Evolutionary conservation across 2,888 invertebrate genomes (phyloP).

Genomic region (Andrena flavipes): DNA sequence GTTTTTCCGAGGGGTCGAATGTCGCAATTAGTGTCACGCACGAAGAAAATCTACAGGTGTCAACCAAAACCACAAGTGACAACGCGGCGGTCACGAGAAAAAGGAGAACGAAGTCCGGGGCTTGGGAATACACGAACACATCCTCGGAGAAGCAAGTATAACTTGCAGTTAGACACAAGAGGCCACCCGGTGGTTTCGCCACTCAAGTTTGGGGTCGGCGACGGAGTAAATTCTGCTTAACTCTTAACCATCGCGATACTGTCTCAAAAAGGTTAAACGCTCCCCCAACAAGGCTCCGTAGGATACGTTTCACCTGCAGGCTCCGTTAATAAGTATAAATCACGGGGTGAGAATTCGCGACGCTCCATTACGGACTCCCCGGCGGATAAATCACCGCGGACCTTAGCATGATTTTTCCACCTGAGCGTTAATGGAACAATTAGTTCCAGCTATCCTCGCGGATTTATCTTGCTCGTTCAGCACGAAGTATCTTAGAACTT

Average conservation of each 20-base stretch:
- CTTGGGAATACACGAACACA: conserved; percentile 35
- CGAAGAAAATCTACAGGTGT: conserved; percentile 56
- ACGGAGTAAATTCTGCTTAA: conserved; percentile 63
- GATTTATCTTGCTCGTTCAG: neutral
- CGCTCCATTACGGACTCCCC: neutral
- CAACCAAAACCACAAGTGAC: conserved; percentile 49
- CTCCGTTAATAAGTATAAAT: conserved; percentile 26
- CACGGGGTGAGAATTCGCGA: conserved; percentile 8
- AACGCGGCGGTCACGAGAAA: conserved; percentile 42
- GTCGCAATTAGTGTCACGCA: neutral
- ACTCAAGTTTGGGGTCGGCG: conserved; percentile 56
- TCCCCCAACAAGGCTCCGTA: conserved; percentile 23
- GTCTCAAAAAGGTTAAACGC: conserved; percentile 47
- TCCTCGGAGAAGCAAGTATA: conserved; percentile 62
- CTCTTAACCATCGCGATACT: conserved; percentile 48
- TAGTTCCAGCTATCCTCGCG: neutral
- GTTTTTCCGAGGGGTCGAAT: no score
- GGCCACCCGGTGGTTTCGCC: conserved; percentile 59
- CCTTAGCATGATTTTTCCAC: conserved; percentile 5
- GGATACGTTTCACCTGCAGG: neutral
- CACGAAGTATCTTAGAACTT: neutral
- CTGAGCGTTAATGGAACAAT: conserved; percentile 6
- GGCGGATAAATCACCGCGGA: neutral
- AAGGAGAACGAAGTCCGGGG: conserved; percentile 19
- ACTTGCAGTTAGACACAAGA: conserved; percentile 67